Evolutionary conservation across 2,888 invertebrate genomes (phyloP).

Genomic region (Dysmachus trigonus): DNA sequence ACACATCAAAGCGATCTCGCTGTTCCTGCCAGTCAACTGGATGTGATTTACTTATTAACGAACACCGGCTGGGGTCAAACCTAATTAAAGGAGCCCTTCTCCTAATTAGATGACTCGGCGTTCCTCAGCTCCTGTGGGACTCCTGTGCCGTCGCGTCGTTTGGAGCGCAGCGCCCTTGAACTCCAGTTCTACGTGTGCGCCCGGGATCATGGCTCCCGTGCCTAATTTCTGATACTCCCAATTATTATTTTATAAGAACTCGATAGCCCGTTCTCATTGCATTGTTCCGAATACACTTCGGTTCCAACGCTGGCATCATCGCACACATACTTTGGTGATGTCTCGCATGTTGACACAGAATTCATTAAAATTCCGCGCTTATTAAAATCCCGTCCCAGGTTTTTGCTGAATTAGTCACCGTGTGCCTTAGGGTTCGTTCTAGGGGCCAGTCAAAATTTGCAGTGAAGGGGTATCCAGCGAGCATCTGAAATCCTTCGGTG

Average conservation of each 20-base stretch:
- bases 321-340: background rate
- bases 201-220: background rate
- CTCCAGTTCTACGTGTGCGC: background rate
- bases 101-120: slow-evolving; percentile 44
- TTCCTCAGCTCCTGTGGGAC: background rate
- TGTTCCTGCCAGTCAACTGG: slow-evolving; percentile 41
- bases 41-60: slow-evolving; percentile 49
- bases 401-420: slow-evolving; percentile 23
- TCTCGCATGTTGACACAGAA: slow-evolving; percentile 33
- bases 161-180: background rate
- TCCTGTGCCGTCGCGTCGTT: background rate
- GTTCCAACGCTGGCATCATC: background rate
- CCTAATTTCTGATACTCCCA: slow-evolving; percentile 27
- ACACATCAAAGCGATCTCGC: slow-evolving; percentile 46
- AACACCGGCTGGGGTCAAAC: slow-evolving; percentile 44
- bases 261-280: slow-evolving; percentile 22
- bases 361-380: slow-evolving; percentile 33
- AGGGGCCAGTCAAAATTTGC: background rate
- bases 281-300: background rate
- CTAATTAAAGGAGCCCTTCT: slow-evolving; percentile 47
- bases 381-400: slow-evolving; percentile 36
- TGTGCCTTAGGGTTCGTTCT: background rate
- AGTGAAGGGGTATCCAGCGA: background rate
- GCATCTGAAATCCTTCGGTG: background rate
- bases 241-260: slow-evolving; percentile 33